Evolutionary conservation across 2,797 vertebrate genomes (phyloP), one percentile per base, ranked within the genome.

Genomic region (Emydoidea blandingii): DNA sequence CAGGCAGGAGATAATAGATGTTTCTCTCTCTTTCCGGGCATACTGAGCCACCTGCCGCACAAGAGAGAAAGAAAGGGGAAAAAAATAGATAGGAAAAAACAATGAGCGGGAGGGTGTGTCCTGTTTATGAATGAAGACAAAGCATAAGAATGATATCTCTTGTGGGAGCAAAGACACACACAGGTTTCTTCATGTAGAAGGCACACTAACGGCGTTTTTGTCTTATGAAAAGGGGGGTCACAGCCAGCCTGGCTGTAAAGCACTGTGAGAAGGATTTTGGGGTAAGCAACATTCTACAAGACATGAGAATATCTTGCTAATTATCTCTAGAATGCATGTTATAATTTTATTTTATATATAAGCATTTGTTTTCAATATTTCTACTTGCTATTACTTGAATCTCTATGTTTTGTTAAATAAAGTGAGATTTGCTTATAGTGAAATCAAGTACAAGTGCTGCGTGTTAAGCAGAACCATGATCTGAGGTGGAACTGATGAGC

Each of bases 11-110:
- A 19, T 68, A 19, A 68, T 16, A 21, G 16, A 68, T 68, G 18
- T 16, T 68, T 68, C 11, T 68, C n/a, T 68, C 65, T 19, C 18
- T 37, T 8, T n/a, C 34, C 5, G 9, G n/a, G 18, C n/a, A 37
- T 23, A 21, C n/a, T 68, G 65, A 68, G 62, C 34, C 34, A n/a
- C 34, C 18, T 19, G 62, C 18, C 8, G 8, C 62, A 37, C 5
- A 4, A 62, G 31, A 34, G 31, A 34, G 34, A n/a, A 1, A 37
- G 34, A 68, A 1, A n/a, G 16, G 19, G 1, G 7, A 2, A 18
- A n/a, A 19, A 68, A 37, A n/a, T 8, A 2, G 18, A 68, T 8
- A 68, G 34, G 5, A 37, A 68, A n/a, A 37, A 37, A 21, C 8
- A 68, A 37, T 19, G n/a, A 37, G n/a, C 8, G 5, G n/a, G 8